Evolutionary conservation across 2,797 vertebrate genomes (phyloP), one percentile per base, ranked within the genome.

Genomic region (Chloroceryle inda): DNA sequence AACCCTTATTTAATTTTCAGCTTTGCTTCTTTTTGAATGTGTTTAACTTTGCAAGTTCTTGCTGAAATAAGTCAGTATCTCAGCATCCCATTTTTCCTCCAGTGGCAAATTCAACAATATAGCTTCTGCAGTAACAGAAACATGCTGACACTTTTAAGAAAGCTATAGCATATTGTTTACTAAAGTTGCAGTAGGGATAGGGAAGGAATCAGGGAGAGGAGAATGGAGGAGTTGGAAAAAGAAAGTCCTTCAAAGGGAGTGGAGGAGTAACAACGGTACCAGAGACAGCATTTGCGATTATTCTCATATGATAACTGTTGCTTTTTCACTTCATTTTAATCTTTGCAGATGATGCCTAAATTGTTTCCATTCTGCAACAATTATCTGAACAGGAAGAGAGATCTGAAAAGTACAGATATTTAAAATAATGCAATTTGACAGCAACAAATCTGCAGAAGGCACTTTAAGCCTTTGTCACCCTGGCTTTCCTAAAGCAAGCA

Each of bases 321-420:
- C 76, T 37, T 80, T 94, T 95, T 74, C 50, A 85, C 95, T 92
- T 96, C 66, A 33, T 64, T 84, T 95, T 93, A 74, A 76, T 90
- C 47, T 94, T 73, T 86, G 62, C 56, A 52, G 72, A 78, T 92
- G 88, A 81, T 90, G 61, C 68, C 50, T 49, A 68, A 79, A 59
- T 58, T 96, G 64, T 96, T 96, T 95, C 68, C 40, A 71, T 85
- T 93, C 68, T 89, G 50, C 55, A 90, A 69, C 81, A 89, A 45
- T 95, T 93, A 84, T 22, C 42, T n/a, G 58, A 74, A 42, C 78
- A 76, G 84, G 76, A 89, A 83, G 75, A 35, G 63, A 89, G 66
- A 49, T 49, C n/a, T 79, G 77, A 56, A 58, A 92, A 49, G 47
- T 62, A 67, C 38, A 95, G 90, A 68, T 21, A 56, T 86, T 93